Evolutionary conservation across 2,888 invertebrate species (phyloP).

Genomic region (Ceriagrion tenellum): DNA sequence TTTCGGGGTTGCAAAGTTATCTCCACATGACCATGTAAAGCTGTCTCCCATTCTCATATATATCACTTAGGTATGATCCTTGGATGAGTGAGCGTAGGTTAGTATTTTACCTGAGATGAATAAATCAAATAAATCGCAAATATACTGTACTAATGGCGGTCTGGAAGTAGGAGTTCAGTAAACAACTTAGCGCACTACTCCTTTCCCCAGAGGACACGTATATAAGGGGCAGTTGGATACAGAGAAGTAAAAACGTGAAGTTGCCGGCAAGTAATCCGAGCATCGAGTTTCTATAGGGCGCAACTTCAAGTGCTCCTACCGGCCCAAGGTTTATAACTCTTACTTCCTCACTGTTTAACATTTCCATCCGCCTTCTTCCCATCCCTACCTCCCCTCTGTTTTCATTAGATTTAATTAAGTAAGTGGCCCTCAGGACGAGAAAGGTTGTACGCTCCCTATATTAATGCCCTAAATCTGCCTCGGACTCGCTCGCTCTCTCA

Average conservation of each 20-base stretch:
- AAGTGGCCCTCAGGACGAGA: slow-evolving; percentile 18
- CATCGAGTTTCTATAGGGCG: not conserved
- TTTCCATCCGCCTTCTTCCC: not conserved
- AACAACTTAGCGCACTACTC: too few relatives aligned
- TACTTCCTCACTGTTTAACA: not conserved
- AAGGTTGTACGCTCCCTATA: not conserved
- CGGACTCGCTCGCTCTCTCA: not conserved
- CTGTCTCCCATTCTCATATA: too few relatives aligned
- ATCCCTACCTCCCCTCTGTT: not conserved
- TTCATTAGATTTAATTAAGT: slow-evolving; percentile 11
- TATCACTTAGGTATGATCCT: too few relatives aligned
- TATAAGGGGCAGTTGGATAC: too few relatives aligned
- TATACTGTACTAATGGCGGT: too few relatives aligned
- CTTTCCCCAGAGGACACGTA: too few relatives aligned
- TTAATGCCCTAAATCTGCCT: slow-evolving; percentile 2
- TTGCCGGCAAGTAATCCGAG: not conserved
- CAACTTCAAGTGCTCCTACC: not conserved
- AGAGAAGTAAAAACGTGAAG: not conserved
- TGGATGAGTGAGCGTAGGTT: too few relatives aligned
- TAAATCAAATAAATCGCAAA: too few relatives aligned
- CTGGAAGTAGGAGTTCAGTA: too few relatives aligned
- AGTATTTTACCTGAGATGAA: too few relatives aligned
- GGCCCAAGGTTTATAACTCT: not conserved
- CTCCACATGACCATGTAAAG: too few relatives aligned
- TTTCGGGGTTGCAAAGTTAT: too few relatives aligned